Base-by-base conservation (phyloP, 1,140 invertebrate genomes). In the Lutraria rhynchaena region DNA sequence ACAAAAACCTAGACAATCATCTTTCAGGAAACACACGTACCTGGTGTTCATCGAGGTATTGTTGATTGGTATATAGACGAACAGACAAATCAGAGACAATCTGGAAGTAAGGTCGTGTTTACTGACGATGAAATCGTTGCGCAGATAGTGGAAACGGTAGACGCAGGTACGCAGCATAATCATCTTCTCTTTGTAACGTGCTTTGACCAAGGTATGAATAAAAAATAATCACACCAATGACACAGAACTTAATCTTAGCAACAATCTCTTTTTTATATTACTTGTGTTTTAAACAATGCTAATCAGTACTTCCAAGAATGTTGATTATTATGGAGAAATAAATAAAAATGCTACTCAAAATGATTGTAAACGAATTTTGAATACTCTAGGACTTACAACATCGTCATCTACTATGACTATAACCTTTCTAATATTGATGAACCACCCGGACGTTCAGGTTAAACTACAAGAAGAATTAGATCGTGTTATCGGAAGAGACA, bases 391-490 rank as follows among this genome's bases (percentile, higher is more conserved):
- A 2, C 3, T 69, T 7, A 17, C 27, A 29, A 69, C 37, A 22
- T 15, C 65, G 1, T 53, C 27, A 3, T 44, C 65, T 3, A 41
- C 46, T 1, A 22, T 69, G 24, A 51, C 44, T 13, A 69, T 29
- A 19, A 24, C 49, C 19, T 49, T 69, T 41, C 19, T 69, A 37
- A 15, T 49, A 3, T 33, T 69, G 15, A 17, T 69, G 44, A 49
- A 69, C 31, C 27, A 31, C 19, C 65, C 65, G 1, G 35, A 69
- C 5, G 29, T 44, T 22, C 65, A 69, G 15, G 22, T 1, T 2
- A 31, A 29, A 22, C 27, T 69, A 15, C 44, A 69, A 51, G 44
- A 69, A 5, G 65, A 69, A 31, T 7, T 69, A 13, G 65, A 69
- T 31, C 19, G 5, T 17, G 31, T 33, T 1, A 61, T 61, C 15